phyloP scores from a whole-genome alignment of 2,888 invertebrate genomes.

The Acleris cristana region DNA sequence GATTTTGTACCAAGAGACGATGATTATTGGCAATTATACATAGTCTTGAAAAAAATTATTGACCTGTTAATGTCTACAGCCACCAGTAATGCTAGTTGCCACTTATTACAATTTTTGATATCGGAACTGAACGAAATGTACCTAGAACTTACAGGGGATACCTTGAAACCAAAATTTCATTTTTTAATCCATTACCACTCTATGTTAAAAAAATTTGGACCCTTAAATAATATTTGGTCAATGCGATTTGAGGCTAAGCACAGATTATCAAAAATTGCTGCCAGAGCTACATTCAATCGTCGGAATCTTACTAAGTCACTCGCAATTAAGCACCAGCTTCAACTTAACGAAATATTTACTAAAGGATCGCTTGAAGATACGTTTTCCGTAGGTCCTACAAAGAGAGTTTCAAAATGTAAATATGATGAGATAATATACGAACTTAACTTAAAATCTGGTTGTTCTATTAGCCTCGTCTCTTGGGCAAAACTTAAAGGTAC shows the following conservation, averaged over 20 bases:
- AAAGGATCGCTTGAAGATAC: too few relatives aligned
- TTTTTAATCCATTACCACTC: conserved; percentile 30
- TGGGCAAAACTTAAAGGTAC: too few relatives aligned
- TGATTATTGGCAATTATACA: conserved; percentile 21
- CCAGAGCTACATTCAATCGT: conserved; percentile 32
- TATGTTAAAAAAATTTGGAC: conserved; percentile 32
- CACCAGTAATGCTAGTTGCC: not conserved
- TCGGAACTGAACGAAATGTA: conserved; percentile 29
- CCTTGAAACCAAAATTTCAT: conserved; percentile 38
- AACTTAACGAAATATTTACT: too few relatives aligned
- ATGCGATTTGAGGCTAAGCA: conserved; percentile 40
- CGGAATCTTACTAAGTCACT: too few relatives aligned
- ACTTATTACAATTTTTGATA: not conserved
- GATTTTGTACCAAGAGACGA: conserved; percentile 27
- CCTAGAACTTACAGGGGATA: not conserved
- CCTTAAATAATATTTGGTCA: conserved; percentile 30
- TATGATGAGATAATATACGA: too few relatives aligned
- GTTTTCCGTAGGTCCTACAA: too few relatives aligned
- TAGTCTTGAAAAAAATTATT: conserved; percentile 17
- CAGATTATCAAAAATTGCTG: conserved; percentile 30
- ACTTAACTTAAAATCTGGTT: too few relatives aligned
- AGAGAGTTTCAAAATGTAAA: too few relatives aligned
- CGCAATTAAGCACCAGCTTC: too few relatives aligned
- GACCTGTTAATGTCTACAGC: conserved; percentile 23
- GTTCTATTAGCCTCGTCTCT: too few relatives aligned